phyloP scores from a whole-genome alignment of 2,113 vertebrate genomes.

The Castor canadensis region DNA sequence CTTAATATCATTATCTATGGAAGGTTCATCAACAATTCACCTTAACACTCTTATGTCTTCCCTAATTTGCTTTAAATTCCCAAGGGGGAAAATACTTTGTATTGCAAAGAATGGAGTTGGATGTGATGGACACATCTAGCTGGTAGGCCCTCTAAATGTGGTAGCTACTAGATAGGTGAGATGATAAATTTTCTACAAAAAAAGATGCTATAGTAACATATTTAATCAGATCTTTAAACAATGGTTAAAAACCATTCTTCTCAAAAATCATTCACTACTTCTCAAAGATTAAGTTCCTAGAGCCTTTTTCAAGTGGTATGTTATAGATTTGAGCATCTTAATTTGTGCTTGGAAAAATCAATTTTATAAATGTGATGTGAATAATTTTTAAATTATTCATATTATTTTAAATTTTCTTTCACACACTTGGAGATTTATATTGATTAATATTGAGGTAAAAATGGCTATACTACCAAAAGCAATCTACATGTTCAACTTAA shows the following conservation, averaged over 20 bases:
- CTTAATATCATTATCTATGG: neutral
- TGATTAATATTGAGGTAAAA: too few relatives aligned
- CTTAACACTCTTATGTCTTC: neutral
- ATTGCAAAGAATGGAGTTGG: neutral
- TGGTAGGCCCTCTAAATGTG: neutral
- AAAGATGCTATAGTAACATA: too few relatives aligned
- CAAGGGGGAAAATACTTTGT: neutral
- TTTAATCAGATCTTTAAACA: neutral
- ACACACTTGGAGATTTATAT: neutral
- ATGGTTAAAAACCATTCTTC: neutral
- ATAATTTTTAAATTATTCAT: neutral
- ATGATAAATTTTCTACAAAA: neutral
- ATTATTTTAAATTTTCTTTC: neutral
- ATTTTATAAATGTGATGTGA: neutral
- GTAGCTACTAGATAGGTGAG: neutral
- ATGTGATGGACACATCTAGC: neutral
- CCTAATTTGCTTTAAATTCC: neutral
- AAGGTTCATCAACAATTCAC: neutral
- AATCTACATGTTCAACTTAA: too few relatives aligned
- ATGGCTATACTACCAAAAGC: too few relatives aligned
- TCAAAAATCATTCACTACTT: neutral
- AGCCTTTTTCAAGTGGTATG: neutral
- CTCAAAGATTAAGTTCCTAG: neutral
- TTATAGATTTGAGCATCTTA: neutral
- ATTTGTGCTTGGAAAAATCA: neutral